Evolutionary conservation across 2,888 invertebrate genomes (phyloP), one percentile per base, ranked within the genome.

Genomic region (Dorcus hopei): DNA sequence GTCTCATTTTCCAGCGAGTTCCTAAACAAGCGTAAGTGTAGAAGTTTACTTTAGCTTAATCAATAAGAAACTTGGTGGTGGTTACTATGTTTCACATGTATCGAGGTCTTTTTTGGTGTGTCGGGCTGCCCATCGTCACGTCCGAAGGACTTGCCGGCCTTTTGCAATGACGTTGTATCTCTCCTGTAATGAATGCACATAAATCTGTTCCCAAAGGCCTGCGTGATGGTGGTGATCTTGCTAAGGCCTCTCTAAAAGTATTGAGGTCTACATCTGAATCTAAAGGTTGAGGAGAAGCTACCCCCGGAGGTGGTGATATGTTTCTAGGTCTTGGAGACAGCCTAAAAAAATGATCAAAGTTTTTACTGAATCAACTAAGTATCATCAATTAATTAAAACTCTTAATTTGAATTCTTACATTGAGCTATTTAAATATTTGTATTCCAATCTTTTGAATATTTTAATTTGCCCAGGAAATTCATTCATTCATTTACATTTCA

Each of bases 121-220:
- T 87, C 61, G 89, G 89, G 68, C 89, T 89, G 74, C 88, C 90
- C 89, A 89, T 90, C 73, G 85, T 86, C 66, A 88, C 89, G 76
- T 89, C 88, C 62, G 83, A 82, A 61, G 87, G 85, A 69, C 86
- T 85, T 57, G 87, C 85, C 43, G 87, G 85, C 66, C 87, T 80
- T 79, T 87, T 88, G 75, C 86, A 85, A 74, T 89, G 87, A 59
- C 89, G 84, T 60, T 87, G 87, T 74, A 89, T 88, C 79, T 90
- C 90, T 69, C 84, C 85, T 65, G 84, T 83, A 72, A 87, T 88
- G 77, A 90, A 90, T 70, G 87, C 84, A 77, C 88, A 88, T 65
- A 90, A 79, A 72, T 90, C 89, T 49, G 82, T 78, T 62, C 79
- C 80, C 33, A 70, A 65, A 33, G 71, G 66, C 65, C 69, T 61